Base-by-base conservation (phyloP, 2,113 vertebrate genomes). In the Tenrec ecaudatus region DNA sequence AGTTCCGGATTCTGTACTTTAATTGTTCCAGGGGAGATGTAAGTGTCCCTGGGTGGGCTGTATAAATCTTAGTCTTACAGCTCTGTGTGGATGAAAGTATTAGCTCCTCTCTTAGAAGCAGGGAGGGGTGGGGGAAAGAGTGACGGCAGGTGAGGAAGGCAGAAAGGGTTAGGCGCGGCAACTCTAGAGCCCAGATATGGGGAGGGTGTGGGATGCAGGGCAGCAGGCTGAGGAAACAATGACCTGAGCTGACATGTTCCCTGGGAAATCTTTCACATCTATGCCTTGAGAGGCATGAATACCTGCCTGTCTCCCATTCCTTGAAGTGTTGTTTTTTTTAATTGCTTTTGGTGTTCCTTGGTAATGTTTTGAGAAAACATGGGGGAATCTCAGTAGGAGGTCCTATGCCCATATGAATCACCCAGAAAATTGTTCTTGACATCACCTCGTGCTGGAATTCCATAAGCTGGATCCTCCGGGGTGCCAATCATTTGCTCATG, bases 151-250 rank as follows among this genome's bases (percentile, higher is more conserved):
- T 23, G 25, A 47, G 82, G 77, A 38, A 82, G 82, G 43, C 36
- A 73, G 79, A 73, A 40, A 8, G 57, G 27, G 10, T 1, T 53
- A 38, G 36, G 22, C 69, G 23, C 10, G 33, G 7, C n/a, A 31
- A 1, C 29, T 53, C 22, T 14, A 78, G 43, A 17, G 15, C 68
- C 2, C 33, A 33, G 73, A 4, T 3, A 0, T 7, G 6, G 58
- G 80, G 58, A 38, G 57, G 43, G 17, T 0, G 0, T 1, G 1
- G 22, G 85, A 20, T 17, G 1, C 9, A 0, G 19, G 14, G 19
- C 31, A 25, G 64, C 15, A 27, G 78, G 73, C 78, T 11, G 33
- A 25, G 1, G 68, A 25, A 57, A 3, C 36, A 6, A 79, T 40
- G 78, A 19, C 47, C 53, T 3, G 53, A 40, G 81, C 33, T 19